Evolutionary conservation across 2,888 invertebrate genomes (phyloP), one percentile per base, ranked within the genome.

Genomic region (Parochlus steinenii): DNA sequence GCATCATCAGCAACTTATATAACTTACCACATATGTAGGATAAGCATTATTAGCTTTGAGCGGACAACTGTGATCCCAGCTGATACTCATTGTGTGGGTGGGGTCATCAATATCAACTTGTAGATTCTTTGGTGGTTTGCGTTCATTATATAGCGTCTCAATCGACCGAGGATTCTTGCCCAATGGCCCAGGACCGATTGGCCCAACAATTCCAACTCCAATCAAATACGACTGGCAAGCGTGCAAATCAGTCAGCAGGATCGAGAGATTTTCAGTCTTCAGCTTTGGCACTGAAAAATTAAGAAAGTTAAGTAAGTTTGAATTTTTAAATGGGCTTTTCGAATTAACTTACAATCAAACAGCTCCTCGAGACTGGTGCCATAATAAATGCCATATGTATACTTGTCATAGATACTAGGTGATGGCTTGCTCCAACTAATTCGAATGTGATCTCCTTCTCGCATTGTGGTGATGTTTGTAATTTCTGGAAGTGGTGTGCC

Each of bases 181-280:
- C 27, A 81, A 54, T 2, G 78, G 80, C 5, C 76, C 75, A n/a
- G 63, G 54, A 1, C 80, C 80, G 19, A 62, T 52, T 0, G 75
- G 72, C 1, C 66, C 68, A 8, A 74, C 51, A 2, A 76, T 54
- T 1, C 75, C 78, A 4, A 82, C 73, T 4, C 70, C 67, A 51
- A 85, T 74, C 35, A 74, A 54, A 51, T 85, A 85, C 2, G 63
- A 65, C 49, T 79, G 76, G 45, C 86, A 87, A 2, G 80, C 69
- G 42, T 74, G 67, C 43, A 86, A 52, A 27, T 71, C 62, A 4
- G 63, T 60, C 7, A 85, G 58, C 1, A 65, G 57, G 3, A 67
- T 58, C 7, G 65, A 64, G 2, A 68, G 59, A 34, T 68, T 62
- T 6, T 56, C 54, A 0, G 74, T 74, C 2, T 53, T 48, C 2